Evolutionary conservation across 2,888 invertebrate species (phyloP).

Genomic region (Epistrophe eligans): DNA sequence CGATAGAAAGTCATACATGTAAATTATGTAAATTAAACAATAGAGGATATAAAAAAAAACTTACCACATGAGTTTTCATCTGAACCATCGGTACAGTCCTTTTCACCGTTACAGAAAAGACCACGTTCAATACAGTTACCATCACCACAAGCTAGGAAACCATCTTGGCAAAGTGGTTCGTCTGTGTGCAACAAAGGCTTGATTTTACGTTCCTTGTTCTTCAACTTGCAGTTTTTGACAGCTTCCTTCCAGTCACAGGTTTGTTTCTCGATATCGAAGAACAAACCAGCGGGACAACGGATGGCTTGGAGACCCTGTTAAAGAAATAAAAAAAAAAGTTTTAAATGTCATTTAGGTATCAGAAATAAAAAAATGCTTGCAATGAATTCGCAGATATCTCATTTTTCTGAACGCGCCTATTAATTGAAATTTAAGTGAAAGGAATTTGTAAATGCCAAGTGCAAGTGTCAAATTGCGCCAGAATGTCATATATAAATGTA

Average conservation of each 20-base stretch:
- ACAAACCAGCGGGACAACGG: slow-evolving; percentile 95
- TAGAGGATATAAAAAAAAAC: slow-evolving; percentile 80
- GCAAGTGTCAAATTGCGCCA: too few species aligned
- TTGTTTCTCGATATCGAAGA: slow-evolving; percentile 97
- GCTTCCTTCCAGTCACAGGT: slow-evolving; percentile 97
- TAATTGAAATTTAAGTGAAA: too few species aligned
- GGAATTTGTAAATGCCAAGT: too few species aligned
- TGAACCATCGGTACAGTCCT: slow-evolving; percentile 94
- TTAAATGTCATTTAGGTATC: too few species aligned
- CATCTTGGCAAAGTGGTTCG: slow-evolving; percentile 94
- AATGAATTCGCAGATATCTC: too few species aligned
- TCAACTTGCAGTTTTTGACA: slow-evolving; percentile 96
- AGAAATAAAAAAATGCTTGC: too few species aligned
- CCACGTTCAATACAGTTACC: slow-evolving; percentile 94
- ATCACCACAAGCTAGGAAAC: slow-evolving; percentile 94
- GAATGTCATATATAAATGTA: too few species aligned
- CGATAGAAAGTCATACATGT: slow-evolving; percentile 49
- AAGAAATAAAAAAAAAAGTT: background rate
- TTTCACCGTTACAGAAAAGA: slow-evolving; percentile 96
- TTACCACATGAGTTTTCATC: slow-evolving; percentile 96
- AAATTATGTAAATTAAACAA: background rate
- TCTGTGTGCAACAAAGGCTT: slow-evolving; percentile 95
- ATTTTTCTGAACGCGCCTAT: too few species aligned
- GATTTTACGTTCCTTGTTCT: slow-evolving; percentile 94
- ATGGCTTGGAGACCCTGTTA: slow-evolving; percentile 94